Percentiles rank a stretch among this genome's conserved stretches.
phyloP scores from a whole-genome alignment of 2,888 invertebrate genomes.

The Nebria brevicollis region DNA sequence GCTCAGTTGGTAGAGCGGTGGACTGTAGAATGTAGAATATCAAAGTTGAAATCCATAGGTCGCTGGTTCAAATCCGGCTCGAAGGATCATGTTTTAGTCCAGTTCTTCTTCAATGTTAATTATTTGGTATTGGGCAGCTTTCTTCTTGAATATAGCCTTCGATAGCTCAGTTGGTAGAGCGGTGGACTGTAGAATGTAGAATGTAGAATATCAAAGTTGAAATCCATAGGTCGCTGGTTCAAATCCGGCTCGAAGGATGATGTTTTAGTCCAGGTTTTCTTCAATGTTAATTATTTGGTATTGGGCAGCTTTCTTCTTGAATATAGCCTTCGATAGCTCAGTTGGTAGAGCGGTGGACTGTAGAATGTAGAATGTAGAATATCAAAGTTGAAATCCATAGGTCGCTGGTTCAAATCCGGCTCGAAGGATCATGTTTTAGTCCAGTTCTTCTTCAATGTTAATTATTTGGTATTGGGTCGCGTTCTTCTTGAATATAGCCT shows the following conservation, averaged over 20 bases:
- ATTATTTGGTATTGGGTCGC: not conserved
- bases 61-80: conserved; percentile 77
- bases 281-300: not conserved
- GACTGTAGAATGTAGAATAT: not conserved
- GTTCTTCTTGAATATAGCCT: not conserved
- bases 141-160: not conserved
- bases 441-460: not conserved
- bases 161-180: no score
- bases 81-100: conserved; percentile 62
- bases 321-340: not conserved
- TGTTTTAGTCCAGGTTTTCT: not conserved
- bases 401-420: not conserved
- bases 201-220: no score
- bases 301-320: not conserved
- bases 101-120: not conserved
- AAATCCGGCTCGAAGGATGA: not conserved
- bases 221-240: no score
- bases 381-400: not conserved
- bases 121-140: not conserved
- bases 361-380: not conserved
- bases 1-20: conserved; percentile 1
- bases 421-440: not conserved
- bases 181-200: no score
- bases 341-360: conserved; percentile 1
- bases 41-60: conserved; percentile 69